A percentile compares a stretch with the other conserved stretches of the same genome.
phyloP scores from a whole-genome alignment of 2,113 vertebrate genomes.

The Sylvia atricapilla region DNA sequence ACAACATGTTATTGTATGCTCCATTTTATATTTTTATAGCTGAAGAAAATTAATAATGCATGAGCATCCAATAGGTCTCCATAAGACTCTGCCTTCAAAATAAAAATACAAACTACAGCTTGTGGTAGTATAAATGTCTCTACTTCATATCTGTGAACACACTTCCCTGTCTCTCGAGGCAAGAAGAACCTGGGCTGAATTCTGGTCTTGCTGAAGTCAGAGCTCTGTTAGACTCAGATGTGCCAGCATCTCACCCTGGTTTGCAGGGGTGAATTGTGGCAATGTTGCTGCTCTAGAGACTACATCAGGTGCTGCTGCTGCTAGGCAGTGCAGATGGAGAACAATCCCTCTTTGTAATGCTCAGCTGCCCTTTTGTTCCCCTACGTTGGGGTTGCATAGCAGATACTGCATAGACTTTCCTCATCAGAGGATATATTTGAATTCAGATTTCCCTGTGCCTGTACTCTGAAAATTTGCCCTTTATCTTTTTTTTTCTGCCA shows the following conservation, averaged over 20 bases:
- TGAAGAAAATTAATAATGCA: constrained; percentile 72
- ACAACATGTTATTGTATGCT: constrained; percentile 70
- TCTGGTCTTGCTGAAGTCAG: constrained; percentile 24
- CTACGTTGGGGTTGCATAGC: background rate
- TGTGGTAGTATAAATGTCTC: constrained; percentile 37
- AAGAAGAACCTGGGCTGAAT: background rate
- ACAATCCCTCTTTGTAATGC: background rate
- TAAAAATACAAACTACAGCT: constrained; percentile 36
- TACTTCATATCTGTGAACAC: background rate
- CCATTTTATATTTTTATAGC: constrained; percentile 66
- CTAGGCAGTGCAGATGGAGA: constrained; percentile 48
- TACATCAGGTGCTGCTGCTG: constrained; percentile 50
- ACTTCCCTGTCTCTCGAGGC: background rate
- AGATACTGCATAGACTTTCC: background rate
- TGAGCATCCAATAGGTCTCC: constrained; percentile 58
- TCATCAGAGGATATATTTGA: background rate
- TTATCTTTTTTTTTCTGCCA: background rate
- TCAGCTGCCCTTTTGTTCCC: constrained; percentile 8
- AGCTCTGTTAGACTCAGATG: background rate
- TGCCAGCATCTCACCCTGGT: constrained; percentile 26
- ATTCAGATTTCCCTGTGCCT: background rate
- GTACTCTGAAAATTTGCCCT: background rate
- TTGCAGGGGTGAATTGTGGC: constrained; percentile 11
- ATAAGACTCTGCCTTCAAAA: constrained; percentile 57
- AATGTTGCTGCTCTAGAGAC: constrained; percentile 21